These are phyloP conservation scores for Pao palembangensis DNA, from an alignment of 2,113 vertebrate species.

Conservation along the genomic window DNA sequence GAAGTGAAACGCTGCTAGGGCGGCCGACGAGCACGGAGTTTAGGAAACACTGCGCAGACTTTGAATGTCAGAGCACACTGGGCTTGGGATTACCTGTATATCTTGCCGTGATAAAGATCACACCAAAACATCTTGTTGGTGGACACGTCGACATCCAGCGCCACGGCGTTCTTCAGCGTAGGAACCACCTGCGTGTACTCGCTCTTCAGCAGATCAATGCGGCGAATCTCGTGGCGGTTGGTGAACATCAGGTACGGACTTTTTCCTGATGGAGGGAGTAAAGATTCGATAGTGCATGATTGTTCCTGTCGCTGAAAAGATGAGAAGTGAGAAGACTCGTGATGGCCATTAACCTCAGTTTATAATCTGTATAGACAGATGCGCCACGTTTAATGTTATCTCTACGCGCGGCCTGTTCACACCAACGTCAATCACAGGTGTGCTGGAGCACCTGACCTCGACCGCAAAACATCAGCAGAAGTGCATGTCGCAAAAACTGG, in stretches of 20 bases:
- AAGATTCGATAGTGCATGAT: not conserved
- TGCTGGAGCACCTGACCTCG: not conserved
- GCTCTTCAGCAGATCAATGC: slow-evolving; percentile 88
- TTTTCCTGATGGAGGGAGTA: slow-evolving; percentile 73
- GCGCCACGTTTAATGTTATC: not conserved
- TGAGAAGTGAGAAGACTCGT: not conserved
- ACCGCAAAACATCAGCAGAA: not conserved
- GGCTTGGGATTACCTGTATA: slow-evolving; percentile 84
- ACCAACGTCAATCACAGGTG: not conserved
- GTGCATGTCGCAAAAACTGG: not conserved
- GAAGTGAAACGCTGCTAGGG: slow-evolving; percentile 25
- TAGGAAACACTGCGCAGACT: slow-evolving; percentile 6
- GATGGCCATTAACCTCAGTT: not conserved
- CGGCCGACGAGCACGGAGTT: not conserved
- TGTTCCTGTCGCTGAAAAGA: not conserved
- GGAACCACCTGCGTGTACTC: slow-evolving; percentile 90
- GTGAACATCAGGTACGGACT: slow-evolving; percentile 95
- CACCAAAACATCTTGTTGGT: slow-evolving; percentile 97
- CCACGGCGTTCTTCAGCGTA: slow-evolving; percentile 93
- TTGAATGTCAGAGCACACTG: not conserved
- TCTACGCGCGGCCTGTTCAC: not conserved
- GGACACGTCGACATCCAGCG: slow-evolving; percentile 90
- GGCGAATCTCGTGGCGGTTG: slow-evolving; percentile 92
- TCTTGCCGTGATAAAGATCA: slow-evolving; percentile 93
- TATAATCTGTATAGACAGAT: not conserved